Base-by-base conservation (phyloP, 2,797 vertebrate species). In the Cirrhinus molitorella region DNA sequence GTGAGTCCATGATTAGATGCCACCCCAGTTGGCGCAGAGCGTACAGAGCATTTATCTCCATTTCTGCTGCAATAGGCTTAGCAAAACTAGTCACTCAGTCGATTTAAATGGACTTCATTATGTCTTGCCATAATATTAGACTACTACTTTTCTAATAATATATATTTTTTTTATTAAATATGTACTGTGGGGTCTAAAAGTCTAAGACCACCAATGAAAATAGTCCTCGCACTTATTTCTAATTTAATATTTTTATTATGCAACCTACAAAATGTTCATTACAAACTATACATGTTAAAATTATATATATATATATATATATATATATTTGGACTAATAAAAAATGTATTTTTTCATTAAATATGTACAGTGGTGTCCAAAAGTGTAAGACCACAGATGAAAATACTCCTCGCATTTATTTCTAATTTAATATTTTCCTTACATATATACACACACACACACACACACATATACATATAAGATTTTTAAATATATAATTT, bases 31-130 rank as follows among this genome's bases (percentile, higher is more conserved):
- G 70, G 59, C 74, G 71, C 61, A 68, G 47, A 61, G 83, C 40
- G 28, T 72, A 51, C 37, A 84, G 78, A 79, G 57, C 78, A 85
- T 87, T 87, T 85, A 84, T 87, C 85, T 85, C 78, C 53, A 87
- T 84, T 88, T 87, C 51, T 79, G 67, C 59, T 34, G 43, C 28
- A 61, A 65, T 17, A 25, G 43, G 28, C 57, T 47, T 21, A 21
- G 61, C 21, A 61, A 81, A 78, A 78, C 43, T 21, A 70, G 80
- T 79, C 59, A 75, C 53, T 75, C 28, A 19, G 31, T 40, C 73
- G 51, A 68, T 63, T 37, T 51, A 49, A 28, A 80, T 34, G 21
- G 65, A 45, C 19, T 80, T 79, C 37, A 84, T 49, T 71, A 53
- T 73, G 25, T 68, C 37, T 63, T n/a, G 10, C 57, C 28, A 63